Conservation (phyloP, 2,797 vertebrate species). For the Falco cherrug region DNA sequence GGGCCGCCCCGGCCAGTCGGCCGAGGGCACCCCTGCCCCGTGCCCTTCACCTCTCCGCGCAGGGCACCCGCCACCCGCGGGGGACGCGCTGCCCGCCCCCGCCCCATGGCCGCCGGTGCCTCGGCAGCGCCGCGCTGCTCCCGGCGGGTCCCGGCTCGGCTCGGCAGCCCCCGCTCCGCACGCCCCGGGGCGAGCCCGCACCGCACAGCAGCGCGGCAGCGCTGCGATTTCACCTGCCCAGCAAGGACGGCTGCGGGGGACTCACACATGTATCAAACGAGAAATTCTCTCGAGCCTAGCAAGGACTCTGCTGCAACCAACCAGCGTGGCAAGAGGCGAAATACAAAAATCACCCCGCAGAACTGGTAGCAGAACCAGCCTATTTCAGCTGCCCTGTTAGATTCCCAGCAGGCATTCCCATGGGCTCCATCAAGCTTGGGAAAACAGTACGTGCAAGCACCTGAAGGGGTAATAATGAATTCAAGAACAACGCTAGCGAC, state of each 20-base stretch:
- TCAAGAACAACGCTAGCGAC: neutral
- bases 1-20: rapidly evolving
- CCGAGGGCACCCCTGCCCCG: neutral
- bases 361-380: neutral
- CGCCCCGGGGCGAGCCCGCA: too few relatives aligned
- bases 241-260: neutral
- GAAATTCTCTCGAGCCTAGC: neutral
- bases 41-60: neutral
- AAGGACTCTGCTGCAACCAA: neutral
- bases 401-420: neutral
- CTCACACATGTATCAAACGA: neutral
- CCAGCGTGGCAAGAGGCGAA: neutral
- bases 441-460: neutral
- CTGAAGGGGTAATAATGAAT: neutral
- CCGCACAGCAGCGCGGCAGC: too few relatives aligned
- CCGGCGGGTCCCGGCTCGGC: too few relatives aligned
- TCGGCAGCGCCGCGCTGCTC: neutral
- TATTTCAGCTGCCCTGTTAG: neutral
- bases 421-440: neutral
- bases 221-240: neutral
- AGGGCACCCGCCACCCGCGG: neutral
- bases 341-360: neutral
- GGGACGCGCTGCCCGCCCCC: neutral
- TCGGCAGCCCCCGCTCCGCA: too few relatives aligned
- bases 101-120: neutral